A percentile compares a stretch with the other conserved stretches of the same genome.
Evolutionary conservation across 2,888 invertebrate genomes (phyloP).

Genomic region (Meiosimyza platycephala): DNA sequence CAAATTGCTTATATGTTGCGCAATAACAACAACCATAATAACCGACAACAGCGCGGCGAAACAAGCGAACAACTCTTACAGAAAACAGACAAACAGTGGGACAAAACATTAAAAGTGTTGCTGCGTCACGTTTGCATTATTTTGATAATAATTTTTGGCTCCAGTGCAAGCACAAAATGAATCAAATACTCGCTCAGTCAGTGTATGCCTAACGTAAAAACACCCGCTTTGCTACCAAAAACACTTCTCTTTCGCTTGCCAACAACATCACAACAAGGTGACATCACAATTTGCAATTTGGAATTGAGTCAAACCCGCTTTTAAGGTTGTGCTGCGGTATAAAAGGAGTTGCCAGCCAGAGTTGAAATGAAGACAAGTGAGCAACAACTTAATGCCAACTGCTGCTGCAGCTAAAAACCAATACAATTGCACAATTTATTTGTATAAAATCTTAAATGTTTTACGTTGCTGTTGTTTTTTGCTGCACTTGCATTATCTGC

Average conservation of each 20-base stretch:
- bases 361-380: conserved; percentile 29
- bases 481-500: not conserved
- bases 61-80: too few relatives aligned
- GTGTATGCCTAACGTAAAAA: conserved; percentile 47
- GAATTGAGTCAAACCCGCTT: conserved; percentile 27
- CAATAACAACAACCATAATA: too few relatives aligned
- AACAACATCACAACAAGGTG: not conserved
- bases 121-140: too few relatives aligned
- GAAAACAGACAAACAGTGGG: too few relatives aligned
- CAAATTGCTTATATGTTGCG: too few relatives aligned
- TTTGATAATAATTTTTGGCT: too few relatives aligned
- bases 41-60: too few relatives aligned
- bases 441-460: conserved; percentile 29
- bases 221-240: conserved; percentile 31
- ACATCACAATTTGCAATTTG: conserved; percentile 31
- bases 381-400: conserved; percentile 28
- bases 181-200: too few relatives aligned
- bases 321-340: conserved; percentile 13
- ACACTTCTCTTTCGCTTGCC: too few relatives aligned
- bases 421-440: conserved; percentile 29
- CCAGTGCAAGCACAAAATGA: too few relatives aligned
- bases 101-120: too few relatives aligned
- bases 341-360: not conserved
- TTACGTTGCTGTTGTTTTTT: not conserved
- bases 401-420: not conserved